Evolutionary conservation across 2,888 invertebrate genomes (phyloP).

Genomic region (Odontomyia ornata): DNA sequence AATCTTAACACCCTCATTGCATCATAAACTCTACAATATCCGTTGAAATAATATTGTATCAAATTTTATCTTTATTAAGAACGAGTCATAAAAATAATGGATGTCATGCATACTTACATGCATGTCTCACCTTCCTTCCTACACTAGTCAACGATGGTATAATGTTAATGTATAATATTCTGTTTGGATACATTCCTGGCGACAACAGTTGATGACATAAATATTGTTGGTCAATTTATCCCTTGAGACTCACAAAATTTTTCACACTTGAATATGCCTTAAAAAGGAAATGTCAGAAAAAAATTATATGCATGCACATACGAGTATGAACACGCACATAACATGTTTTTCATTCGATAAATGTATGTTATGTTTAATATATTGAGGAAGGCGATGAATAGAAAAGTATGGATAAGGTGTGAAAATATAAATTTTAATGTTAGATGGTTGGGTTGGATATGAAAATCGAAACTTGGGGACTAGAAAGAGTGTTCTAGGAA

Average conservation of each 20-base stretch:
- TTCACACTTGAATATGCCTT: slow-evolving; percentile 40
- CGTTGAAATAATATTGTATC: too few relatives aligned
- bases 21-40: too few relatives aligned
- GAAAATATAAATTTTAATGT: slow-evolving; percentile 50
- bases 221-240: slow-evolving; percentile 48
- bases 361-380: not conserved
- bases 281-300: slow-evolving; percentile 43
- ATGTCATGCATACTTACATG: too few relatives aligned
- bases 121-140: too few relatives aligned
- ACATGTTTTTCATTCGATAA: not conserved
- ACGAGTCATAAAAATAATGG: too few relatives aligned
- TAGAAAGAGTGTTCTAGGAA: too few relatives aligned
- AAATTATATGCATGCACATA: too few relatives aligned
- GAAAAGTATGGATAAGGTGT: slow-evolving; percentile 48
- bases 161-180: too few relatives aligned
- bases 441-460: slow-evolving; percentile 12
- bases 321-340: not conserved
- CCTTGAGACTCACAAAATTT: slow-evolving; percentile 45
- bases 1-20: too few relatives aligned
- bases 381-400: slow-evolving; percentile 16
- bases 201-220: slow-evolving; percentile 45
- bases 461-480: too few relatives aligned
- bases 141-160: too few relatives aligned
- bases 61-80: too few relatives aligned
- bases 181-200: not conserved